Conservation (phyloP, 1,140 invertebrate species). For the Yoshiicerus persimilis region DNA sequence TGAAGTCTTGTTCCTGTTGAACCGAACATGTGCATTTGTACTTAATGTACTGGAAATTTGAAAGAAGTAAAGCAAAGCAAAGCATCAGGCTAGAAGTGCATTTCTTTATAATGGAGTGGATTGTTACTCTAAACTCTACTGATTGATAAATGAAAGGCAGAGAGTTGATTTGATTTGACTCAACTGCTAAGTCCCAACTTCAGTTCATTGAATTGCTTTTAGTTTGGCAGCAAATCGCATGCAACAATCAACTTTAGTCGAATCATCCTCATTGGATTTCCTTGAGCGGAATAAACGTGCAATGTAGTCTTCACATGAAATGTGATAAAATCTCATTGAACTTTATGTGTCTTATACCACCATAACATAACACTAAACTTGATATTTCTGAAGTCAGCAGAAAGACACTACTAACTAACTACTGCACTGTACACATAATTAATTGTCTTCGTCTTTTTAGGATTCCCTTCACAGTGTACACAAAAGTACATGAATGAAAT, state of each 20-base stretch:
- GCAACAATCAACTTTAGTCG: neutral
- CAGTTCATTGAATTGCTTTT: neutral
- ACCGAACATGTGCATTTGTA: neutral
- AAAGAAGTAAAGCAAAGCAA: neutral
- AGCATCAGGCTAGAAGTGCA: no score
- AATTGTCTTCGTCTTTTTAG: neutral
- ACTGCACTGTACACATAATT: neutral
- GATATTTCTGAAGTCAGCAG: neutral
- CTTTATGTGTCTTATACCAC: neutral
- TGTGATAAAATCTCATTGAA: neutral
- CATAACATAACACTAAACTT: neutral
- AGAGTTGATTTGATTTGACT: neutral
- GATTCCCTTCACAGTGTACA: neutral
- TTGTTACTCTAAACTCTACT: neutral
- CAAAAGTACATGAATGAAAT: neutral
- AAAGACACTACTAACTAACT: neutral
- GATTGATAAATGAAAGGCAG: neutral
- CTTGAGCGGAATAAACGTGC: neutral
- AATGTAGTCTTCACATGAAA: neutral
- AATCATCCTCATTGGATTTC: neutral
- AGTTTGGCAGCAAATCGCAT: neutral
- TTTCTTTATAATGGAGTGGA: no score
- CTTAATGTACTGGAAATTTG: neutral
- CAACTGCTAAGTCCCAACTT: neutral
- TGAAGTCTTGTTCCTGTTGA: neutral